Base-by-base conservation (phyloP, 2,888 invertebrate species). In the Melolontha melolontha region DNA sequence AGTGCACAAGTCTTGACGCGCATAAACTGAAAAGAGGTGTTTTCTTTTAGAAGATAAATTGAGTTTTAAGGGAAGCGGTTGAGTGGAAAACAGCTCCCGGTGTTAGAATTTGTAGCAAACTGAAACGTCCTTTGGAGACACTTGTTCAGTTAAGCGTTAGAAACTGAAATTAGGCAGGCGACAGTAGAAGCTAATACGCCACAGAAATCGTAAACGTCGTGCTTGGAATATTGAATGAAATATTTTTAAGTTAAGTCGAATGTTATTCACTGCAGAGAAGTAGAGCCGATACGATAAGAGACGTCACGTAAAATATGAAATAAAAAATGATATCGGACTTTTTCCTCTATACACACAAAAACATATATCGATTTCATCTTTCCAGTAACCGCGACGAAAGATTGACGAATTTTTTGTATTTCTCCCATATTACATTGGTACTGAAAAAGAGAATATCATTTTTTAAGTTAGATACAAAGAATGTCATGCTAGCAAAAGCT, bases 31-130 rank as follows among this genome's bases (percentile, higher is more conserved):
- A 54, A 64, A n/a, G 16, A 42, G 64, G 41, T 22, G 27, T 17
- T 64, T 64, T 47, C 64, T 52, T 64, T 51, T 41, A 41, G 41
- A 52, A 64, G 27, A 59, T 54, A 64, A 64, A 64, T 64, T 64
- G 52, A 64, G 16, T 64, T 52, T 54, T 64, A 64, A 64, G 52
- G 52, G 52, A 54, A 34, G 64, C 52, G 29, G 42, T 64, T 51
- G 41, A 52, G 52, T 49, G 64, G 52, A 64, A 52, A 64, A 44
- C 52, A 47, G 29, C 44, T 17, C 39, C 34, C 59, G 29, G 14
- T 34, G 47, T 34, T 34, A 16, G 16, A 27, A 59, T 47, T 59
- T 59, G 59, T 59, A 29, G 47, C 41, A 12, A 27, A 27, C 29
- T 59, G 44, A 47, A 29, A 59, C 57, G 27, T 49, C 42, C 57